Conservation (phyloP, 2,797 vertebrate species). For the Schizopygopsis pylzovi region DNA sequence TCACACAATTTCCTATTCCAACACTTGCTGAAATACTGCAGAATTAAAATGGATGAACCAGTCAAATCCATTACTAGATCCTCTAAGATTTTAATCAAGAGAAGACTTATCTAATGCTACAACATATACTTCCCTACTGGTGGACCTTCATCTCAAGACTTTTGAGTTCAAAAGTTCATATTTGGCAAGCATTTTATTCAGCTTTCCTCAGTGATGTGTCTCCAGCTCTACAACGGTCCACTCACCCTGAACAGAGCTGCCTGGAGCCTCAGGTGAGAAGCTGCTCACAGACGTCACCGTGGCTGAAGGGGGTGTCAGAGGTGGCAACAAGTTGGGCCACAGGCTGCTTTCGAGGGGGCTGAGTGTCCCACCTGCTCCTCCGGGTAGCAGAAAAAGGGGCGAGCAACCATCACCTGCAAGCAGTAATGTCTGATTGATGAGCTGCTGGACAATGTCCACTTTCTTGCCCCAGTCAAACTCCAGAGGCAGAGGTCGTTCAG, state of each 20-base stretch:
- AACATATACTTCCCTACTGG: background rate
- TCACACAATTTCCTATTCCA: background rate
- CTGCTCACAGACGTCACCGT: conserved; percentile 93
- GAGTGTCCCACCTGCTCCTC: conserved; percentile 75
- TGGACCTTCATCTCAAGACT: background rate
- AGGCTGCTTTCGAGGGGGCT: conserved; percentile 89
- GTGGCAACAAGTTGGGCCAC: conserved; percentile 88
- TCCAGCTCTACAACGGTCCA: conserved; percentile 95
- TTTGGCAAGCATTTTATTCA: background rate
- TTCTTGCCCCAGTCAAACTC: conserved; percentile 83
- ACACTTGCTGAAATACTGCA: background rate
- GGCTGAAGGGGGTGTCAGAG: conserved; percentile 87
- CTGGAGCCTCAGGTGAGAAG: conserved; percentile 87
- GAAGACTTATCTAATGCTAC: background rate
- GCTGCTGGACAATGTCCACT: conserved; percentile 89
- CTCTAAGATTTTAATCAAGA: background rate
- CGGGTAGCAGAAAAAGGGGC: conserved; percentile 74
- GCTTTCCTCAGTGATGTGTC: conserved; percentile 83
- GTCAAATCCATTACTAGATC: background rate
- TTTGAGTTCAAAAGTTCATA: conserved; percentile 5
- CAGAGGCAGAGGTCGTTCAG: conserved; percentile 66
- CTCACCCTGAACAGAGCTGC: conserved; percentile 87
- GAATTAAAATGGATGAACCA: background rate
- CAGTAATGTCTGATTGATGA: conserved; percentile 89
- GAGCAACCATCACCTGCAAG: conserved; percentile 79